Conservation (phyloP, 2,113 vertebrate genomes). For the Atlantisia rogersi region DNA sequence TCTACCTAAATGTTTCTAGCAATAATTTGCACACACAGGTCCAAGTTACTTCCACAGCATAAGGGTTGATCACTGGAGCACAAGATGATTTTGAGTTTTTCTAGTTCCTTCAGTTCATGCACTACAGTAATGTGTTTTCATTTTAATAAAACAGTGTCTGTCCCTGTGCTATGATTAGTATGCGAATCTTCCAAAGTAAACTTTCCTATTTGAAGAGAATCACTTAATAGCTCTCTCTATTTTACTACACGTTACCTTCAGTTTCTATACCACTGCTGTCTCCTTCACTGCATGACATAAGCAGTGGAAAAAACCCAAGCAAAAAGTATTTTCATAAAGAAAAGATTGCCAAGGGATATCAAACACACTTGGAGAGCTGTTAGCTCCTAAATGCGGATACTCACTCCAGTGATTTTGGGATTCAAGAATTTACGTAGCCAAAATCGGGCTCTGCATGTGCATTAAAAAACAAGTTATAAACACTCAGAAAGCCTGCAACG, state of each 20-base stretch:
- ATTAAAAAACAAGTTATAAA: not conserved
- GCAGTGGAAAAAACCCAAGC: not conserved
- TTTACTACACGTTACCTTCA: not conserved
- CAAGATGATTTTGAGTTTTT: not conserved
- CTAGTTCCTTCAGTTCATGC: not conserved
- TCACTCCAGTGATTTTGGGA: not conserved
- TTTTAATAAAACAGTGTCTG: conserved; percentile 26
- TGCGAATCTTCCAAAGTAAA: conserved; percentile 1
- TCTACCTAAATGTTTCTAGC: not conserved
- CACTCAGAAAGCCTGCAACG: not conserved
- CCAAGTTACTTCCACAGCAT: not conserved
- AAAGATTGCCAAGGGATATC: not conserved
- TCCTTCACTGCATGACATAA: not conserved
- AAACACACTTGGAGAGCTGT: not conserved
- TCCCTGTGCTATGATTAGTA: not conserved
- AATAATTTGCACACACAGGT: not conserved
- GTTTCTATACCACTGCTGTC: not conserved
- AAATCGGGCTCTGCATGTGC: not conserved
- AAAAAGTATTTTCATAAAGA: not conserved
- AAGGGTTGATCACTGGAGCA: not conserved
- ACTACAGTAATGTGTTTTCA: not conserved
- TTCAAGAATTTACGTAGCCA: not conserved
- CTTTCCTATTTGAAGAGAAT: not conserved
- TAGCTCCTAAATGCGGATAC: not conserved
- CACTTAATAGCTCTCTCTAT: not conserved